phyloP scores from a whole-genome alignment of 1,140 invertebrate species.

The Brachionus manjavacas region DNA sequence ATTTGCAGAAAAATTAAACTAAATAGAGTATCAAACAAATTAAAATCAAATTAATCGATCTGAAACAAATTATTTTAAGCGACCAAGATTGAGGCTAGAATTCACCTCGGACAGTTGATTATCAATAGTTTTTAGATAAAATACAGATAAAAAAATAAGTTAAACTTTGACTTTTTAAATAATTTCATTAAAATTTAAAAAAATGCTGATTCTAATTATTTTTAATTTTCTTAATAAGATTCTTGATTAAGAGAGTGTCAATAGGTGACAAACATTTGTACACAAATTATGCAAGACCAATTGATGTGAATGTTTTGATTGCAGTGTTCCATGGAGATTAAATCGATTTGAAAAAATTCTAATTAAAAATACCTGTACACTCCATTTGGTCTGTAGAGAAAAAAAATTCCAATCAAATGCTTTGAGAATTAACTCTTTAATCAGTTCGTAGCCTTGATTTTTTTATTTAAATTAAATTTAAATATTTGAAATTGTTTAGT shows the following conservation, averaged over 20 bases:
- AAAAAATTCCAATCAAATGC: not conserved
- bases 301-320: not conserved
- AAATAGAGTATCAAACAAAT: constrained; percentile 33
- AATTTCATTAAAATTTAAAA: no score
- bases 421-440: not conserved
- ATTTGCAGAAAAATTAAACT: not conserved
- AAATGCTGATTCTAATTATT: not conserved
- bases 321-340: not conserved
- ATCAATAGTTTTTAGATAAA: not conserved
- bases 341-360: not conserved
- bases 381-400: not conserved
- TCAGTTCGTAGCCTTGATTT: not conserved
- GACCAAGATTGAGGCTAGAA: not conserved
- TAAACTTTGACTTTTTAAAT: no score
- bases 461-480: constrained; percentile 13
- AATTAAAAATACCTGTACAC: not conserved
- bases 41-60: constrained; percentile 37
- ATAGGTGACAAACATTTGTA: not conserved
- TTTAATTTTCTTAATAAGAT: not conserved
- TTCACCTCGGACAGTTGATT: not conserved
- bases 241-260: not conserved
- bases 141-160: no score
- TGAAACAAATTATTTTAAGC: not conserved
- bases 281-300: not conserved
- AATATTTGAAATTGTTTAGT: constrained; percentile 10